A percentile compares a stretch with the other conserved stretches of the same genome.
Conservation (phyloP, 92 coral and sea anemone species). For the Parazoanthus darwini region DNA sequence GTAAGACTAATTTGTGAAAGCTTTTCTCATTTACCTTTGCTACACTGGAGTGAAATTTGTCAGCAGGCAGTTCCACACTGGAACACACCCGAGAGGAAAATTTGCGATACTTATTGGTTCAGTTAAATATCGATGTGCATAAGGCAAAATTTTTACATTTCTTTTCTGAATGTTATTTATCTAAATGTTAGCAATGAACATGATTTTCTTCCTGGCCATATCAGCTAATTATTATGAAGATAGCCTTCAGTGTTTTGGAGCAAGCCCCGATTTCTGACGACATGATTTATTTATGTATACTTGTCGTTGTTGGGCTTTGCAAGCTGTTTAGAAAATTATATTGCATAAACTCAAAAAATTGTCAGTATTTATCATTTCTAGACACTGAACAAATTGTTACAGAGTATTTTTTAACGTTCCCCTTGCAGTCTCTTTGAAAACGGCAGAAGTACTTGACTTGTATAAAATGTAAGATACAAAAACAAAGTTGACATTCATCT, state of each 20-base stretch:
- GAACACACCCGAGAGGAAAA: no score
- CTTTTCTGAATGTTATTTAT: not conserved
- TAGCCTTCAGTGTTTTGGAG: not conserved
- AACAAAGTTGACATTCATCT: no score
- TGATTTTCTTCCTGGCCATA: not conserved
- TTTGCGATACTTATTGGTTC: not conserved
- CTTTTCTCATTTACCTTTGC: not conserved
- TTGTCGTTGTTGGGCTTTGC: not conserved
- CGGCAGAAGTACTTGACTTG: no score
- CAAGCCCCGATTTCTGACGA: not conserved
- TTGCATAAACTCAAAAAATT: not conserved
- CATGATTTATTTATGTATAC: no score
- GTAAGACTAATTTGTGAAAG: conserved; percentile 52
- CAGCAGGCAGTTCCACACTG: not conserved
- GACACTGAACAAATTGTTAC: not conserved
- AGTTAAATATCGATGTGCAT: no score
- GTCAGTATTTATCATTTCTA: not conserved
- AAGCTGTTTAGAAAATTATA: no score
- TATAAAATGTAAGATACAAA: no score
- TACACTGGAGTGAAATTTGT: no score
- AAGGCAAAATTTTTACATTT: not conserved
- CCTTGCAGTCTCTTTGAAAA: no score
- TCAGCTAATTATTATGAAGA: no score
- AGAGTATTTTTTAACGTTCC: no score
- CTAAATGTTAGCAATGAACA: not conserved